Conservation (phyloP, 2,797 vertebrate genomes). For the Acropternis orthonyx region DNA sequence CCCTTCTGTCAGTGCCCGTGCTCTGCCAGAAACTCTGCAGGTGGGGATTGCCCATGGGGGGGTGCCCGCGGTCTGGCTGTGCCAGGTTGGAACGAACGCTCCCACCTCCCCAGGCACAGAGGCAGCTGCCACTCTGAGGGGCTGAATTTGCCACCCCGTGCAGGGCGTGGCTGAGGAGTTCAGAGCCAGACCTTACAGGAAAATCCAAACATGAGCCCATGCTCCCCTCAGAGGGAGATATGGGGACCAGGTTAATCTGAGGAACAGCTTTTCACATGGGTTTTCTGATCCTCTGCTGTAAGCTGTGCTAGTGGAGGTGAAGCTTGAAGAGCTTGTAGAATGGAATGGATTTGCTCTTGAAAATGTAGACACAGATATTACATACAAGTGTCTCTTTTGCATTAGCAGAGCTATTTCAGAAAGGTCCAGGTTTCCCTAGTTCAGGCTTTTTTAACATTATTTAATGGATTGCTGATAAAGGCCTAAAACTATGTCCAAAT, state of each 20-base stretch:
- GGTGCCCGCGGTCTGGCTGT: no score
- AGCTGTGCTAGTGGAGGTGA: neutral
- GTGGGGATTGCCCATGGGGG: neutral
- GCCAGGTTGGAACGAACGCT: neutral
- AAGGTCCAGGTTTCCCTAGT: neutral
- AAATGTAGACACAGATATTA: neutral
- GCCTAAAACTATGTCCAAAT: neutral
- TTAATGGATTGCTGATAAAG: neutral
- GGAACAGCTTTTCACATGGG: neutral
- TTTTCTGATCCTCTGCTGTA: neutral
- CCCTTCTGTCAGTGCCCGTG: neutral
- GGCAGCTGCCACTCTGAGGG: neutral
- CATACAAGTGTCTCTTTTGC: neutral
- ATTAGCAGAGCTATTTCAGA: neutral
- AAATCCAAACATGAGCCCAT: neutral
- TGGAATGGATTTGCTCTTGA: neutral
- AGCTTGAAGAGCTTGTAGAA: neutral
- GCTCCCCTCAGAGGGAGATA: rapidly evolving
- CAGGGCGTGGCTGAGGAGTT: neutral
- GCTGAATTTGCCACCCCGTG: rapidly evolving
- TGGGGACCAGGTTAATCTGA: neutral
- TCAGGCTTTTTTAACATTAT: neutral
- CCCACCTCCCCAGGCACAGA: neutral
- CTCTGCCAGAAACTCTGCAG: neutral
- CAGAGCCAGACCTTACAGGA: neutral